These are phyloP conservation scores for Takifugu flavidus DNA, from an alignment of 2,113 vertebrate genomes.

Conservation along the genomic window DNA sequence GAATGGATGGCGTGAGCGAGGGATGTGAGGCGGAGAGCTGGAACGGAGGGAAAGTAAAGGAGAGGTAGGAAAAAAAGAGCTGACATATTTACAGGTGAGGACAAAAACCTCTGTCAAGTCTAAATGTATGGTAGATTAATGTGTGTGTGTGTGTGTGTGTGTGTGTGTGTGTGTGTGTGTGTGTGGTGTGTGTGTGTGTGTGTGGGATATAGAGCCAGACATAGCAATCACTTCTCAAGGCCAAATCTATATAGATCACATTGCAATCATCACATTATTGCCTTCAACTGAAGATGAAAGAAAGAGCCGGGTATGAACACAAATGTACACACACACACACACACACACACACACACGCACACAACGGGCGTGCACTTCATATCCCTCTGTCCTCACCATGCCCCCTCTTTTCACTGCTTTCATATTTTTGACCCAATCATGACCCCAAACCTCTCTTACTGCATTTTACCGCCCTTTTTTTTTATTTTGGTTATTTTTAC, in stretches of 20 bases:
- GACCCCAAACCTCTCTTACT: no score
- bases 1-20: constrained; percentile 1
- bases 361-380: background rate
- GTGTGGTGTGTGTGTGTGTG: constrained; percentile 11
- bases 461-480: no score
- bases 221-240: constrained; percentile 58
- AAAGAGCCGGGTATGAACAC: background rate
- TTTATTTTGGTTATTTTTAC: no score
- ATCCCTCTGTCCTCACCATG: no score
- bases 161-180: constrained; percentile 14
- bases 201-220: constrained; percentile 25
- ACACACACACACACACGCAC: background rate
- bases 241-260: constrained; percentile 63
- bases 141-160: constrained; percentile 10
- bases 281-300: constrained; percentile 17
- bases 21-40: background rate
- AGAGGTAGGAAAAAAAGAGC: constrained; percentile 3
- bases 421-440: no score
- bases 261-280: constrained; percentile 61
- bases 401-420: no score
- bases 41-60: background rate
- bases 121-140: constrained; percentile 43
- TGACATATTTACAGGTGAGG: constrained; percentile 59
- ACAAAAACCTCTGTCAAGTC: constrained; percentile 48
- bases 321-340: constrained; percentile 2